Percentiles rank a stretch among this genome's conserved stretches.
Conservation (phyloP, 92 coral and sea anemone genomes). For the Diadumene lineata region DNA sequence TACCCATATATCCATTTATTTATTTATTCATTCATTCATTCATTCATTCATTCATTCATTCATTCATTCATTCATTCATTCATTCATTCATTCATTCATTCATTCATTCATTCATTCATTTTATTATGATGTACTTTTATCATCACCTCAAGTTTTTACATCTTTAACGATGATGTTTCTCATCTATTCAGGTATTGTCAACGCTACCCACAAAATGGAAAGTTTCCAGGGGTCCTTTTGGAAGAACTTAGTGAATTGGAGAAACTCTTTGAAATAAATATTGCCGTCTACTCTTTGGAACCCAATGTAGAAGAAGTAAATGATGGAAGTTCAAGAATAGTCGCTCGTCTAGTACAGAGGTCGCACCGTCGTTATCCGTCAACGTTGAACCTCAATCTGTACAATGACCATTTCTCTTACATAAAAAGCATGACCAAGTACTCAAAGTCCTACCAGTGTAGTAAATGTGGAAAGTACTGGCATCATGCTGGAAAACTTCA, state of each 20-base stretch:
- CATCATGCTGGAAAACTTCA: neutral
- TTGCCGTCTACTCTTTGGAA: conserved; percentile 19
- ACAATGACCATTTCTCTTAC: conserved; percentile 32
- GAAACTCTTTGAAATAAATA: conserved; percentile 17
- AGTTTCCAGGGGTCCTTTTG: neutral
- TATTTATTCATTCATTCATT: too few relatives aligned
- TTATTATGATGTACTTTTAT: neutral
- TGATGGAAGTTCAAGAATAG: neutral
- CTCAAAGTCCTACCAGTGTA: conserved; percentile 34
- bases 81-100: too few relatives aligned
- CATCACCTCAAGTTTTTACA: neutral
- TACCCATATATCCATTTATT: neutral
- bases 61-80: neutral
- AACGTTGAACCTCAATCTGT: conserved; percentile 37
- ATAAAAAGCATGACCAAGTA: conserved; percentile 23
- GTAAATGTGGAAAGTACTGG: conserved; percentile 23
- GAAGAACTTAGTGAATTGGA: conserved; percentile 20
- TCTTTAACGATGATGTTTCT: neutral
- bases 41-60: neutral
- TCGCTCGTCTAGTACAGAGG: conserved; percentile 23
- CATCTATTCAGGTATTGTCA: too few relatives aligned
- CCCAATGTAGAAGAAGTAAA: neutral
- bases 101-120: too few relatives aligned
- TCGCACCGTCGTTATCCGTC: conserved; percentile 22
- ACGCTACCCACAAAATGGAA: too few relatives aligned